These are phyloP conservation scores for Gyps fulvus DNA, from an alignment of 2,113 vertebrate species.

Conservation along the genomic window DNA sequence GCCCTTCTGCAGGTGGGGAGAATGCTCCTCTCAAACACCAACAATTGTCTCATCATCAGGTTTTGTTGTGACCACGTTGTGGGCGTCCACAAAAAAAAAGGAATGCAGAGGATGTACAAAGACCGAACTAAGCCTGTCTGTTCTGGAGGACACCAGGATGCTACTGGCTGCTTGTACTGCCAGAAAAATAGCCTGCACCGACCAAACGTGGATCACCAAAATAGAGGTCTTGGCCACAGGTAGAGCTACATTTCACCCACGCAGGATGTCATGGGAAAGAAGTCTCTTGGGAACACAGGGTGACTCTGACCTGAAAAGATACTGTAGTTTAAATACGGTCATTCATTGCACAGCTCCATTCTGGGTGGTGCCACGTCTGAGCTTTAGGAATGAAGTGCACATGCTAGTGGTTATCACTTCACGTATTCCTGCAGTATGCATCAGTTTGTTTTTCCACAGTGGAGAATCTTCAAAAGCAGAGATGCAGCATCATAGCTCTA, in stretches of 20 bases:
- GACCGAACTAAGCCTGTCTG: not conserved
- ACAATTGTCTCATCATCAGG: not conserved
- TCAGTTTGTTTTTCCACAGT: not conserved
- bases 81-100: not conserved
- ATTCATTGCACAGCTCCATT: not conserved
- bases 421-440: not conserved
- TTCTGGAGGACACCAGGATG: not conserved
- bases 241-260: not conserved
- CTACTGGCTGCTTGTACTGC: not conserved
- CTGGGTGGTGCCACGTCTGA: not conserved
- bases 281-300: not conserved
- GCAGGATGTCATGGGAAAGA: not conserved
- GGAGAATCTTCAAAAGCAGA: not conserved
- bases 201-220: not conserved
- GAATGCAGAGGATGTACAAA: not conserved
- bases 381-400: not conserved
- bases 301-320: not conserved
- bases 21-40: not conserved
- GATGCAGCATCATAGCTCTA: not conserved
- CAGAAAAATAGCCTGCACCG: not conserved
- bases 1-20: not conserved
- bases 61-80: not conserved
- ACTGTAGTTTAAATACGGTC: fast-evolving
- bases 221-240: not conserved
- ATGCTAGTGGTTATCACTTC: not conserved